These are phyloP conservation scores for Naso thynnoides DNA, from an alignment of 2,797 vertebrate genomes.

Conservation along the genomic window DNA sequence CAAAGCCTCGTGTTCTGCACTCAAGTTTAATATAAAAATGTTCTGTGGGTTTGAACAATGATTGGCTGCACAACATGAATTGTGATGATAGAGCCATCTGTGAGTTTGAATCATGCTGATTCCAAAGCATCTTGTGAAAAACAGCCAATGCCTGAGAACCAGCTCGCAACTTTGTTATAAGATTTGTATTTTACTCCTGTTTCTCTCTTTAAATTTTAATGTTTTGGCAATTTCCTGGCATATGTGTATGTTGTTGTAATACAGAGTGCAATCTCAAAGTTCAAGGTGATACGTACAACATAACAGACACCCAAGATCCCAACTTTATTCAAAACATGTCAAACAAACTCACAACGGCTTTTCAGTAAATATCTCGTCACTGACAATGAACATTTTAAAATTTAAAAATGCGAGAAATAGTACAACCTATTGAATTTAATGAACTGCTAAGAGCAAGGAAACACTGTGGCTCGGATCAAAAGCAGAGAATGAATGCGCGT, in stretches of 20 bases:
- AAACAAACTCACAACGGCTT: neutral
- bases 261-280: neutral
- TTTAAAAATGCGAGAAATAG: neutral
- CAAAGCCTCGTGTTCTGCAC: neutral
- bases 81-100: slow-evolving; percentile 1
- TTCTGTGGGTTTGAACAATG: neutral
- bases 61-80: neutral
- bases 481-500: slow-evolving; percentile 33
- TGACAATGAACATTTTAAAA: neutral
- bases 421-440: neutral
- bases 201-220: no score
- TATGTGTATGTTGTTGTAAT: neutral
- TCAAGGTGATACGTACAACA: neutral
- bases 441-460: neutral
- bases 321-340: neutral
- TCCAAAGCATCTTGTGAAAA: no score
- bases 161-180: neutral
- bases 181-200: neutral
- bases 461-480: slow-evolving; percentile 53
- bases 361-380: neutral
- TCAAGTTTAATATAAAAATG: neutral
- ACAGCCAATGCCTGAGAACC: neutral
- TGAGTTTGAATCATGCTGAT: slow-evolving; percentile 16
- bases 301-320: neutral
- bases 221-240: neutral